Evolutionary conservation across 2,888 invertebrate genomes (phyloP).

Genomic region (Eugnorisma glareosa): DNA sequence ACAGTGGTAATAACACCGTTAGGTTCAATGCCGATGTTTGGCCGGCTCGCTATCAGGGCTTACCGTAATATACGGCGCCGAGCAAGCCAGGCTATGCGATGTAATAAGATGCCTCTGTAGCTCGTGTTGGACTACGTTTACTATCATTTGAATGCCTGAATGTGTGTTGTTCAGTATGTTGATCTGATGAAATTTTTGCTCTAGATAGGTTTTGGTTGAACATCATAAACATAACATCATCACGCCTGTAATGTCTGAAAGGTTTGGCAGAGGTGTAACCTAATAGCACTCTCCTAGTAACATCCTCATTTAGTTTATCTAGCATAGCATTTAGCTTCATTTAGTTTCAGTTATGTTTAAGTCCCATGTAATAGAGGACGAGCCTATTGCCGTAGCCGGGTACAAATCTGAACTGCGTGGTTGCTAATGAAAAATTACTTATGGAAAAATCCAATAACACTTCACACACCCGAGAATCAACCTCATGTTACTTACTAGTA

Average conservation of each 20-base stretch:
- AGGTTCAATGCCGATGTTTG: constrained; percentile 40
- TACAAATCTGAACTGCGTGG: background rate
- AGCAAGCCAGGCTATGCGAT: constrained; percentile 37
- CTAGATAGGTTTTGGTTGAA: background rate
- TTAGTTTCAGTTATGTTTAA: background rate
- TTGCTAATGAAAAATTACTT: background rate
- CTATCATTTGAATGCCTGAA: constrained; percentile 40
- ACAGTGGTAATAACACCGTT: constrained; percentile 31
- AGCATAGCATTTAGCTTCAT: too few species aligned
- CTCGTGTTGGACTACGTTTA: constrained; percentile 43
- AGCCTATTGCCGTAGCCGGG: background rate
- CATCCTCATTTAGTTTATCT: background rate
- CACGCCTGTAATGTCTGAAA: background rate
- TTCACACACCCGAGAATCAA: background rate
- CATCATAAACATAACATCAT: background rate
- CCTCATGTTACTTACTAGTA: background rate
- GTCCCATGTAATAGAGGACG: background rate
- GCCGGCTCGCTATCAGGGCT: constrained; percentile 49
- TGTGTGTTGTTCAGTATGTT: constrained; percentile 20
- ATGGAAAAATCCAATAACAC: background rate
- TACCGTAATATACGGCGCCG: constrained; percentile 53
- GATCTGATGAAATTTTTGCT: background rate
- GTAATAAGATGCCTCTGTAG: constrained; percentile 51
- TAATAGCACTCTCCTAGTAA: too few species aligned
- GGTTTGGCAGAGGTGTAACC: background rate